A percentile compares a stretch with the other conserved stretches of the same genome.
Conservation (phyloP, 2,888 invertebrate species). For the Catocala fraxini region DNA sequence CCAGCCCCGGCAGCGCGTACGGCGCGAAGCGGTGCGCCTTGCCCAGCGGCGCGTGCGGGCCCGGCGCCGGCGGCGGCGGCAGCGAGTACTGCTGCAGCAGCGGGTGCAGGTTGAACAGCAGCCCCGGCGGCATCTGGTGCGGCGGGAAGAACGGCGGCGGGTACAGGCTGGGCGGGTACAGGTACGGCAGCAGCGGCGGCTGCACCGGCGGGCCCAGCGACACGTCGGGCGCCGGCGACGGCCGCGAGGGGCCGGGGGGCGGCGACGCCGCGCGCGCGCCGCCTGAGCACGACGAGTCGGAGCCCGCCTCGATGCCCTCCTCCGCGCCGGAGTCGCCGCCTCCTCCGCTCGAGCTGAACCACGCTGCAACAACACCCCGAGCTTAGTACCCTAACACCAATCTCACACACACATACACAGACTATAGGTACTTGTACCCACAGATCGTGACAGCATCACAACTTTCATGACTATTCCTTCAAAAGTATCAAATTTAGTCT, state of each 20-base stretch:
- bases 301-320: constrained; percentile 90
- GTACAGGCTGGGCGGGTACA: constrained; percentile 96
- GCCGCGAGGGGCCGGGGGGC: constrained; percentile 87
- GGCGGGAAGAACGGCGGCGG: constrained; percentile 92
- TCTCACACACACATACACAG: not conserved
- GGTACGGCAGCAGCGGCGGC: constrained; percentile 96
- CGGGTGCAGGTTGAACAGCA: constrained; percentile 96
- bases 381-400: constrained; percentile 15
- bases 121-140: constrained; percentile 93
- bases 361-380: constrained; percentile 76
- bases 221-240: constrained; percentile 96
- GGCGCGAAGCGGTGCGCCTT: constrained; percentile 94
- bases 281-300: constrained; percentile 92
- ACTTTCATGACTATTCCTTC: no score
- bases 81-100: constrained; percentile 95
- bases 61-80: constrained; percentile 89
- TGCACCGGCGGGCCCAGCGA: constrained; percentile 97
- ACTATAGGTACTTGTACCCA: no score
- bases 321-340: constrained; percentile 88
- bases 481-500: no score
- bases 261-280: constrained; percentile 86
- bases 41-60: constrained; percentile 89
- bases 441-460: no score
- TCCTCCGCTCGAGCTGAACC: constrained; percentile 90
- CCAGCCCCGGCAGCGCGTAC: constrained; percentile 93